Evolutionary conservation across 2,888 invertebrate species (phyloP).

Genomic region (Baccha elongata): DNA sequence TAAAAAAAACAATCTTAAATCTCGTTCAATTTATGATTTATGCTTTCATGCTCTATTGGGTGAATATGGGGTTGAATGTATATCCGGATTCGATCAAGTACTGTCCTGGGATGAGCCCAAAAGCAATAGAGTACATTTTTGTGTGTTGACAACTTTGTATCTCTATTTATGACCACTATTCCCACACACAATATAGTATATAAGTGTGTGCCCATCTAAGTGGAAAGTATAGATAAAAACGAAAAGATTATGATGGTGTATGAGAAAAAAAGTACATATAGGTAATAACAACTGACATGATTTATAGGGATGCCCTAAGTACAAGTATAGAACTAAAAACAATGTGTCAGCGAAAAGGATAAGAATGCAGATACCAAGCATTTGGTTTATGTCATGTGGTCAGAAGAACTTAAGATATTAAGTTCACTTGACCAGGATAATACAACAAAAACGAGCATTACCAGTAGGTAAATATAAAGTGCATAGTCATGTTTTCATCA

Average conservation of each 20-base stretch:
- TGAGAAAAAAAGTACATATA: too few species aligned
- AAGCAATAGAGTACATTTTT: constrained; percentile 49
- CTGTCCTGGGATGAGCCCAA: constrained; percentile 9
- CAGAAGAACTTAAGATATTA: constrained; percentile 36
- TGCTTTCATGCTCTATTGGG: constrained; percentile 72
- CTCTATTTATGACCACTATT: constrained; percentile 67
- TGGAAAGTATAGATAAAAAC: constrained; percentile 81
- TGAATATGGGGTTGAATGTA: constrained; percentile 32
- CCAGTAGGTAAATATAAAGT: constrained; percentile 17
- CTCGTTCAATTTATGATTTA: constrained; percentile 78
- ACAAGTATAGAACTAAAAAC: constrained; percentile 37
- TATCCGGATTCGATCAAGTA: constrained; percentile 38
- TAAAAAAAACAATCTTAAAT: constrained; percentile 18
- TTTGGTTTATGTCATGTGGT: constrained; percentile 27
- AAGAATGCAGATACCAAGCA: constrained; percentile 20
- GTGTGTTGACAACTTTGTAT: constrained; percentile 68
- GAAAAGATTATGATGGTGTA: constrained; percentile 32
- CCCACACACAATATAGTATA: constrained; percentile 72
- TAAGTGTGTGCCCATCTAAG: constrained; percentile 81
- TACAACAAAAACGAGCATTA: background rate
- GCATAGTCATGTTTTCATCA: constrained; percentile 52
- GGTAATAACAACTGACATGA: constrained; percentile 46
- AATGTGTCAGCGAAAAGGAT: constrained; percentile 68
- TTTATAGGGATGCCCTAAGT: constrained; percentile 63
- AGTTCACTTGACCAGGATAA: constrained; percentile 45